phyloP scores from a whole-genome alignment of 64 coral and sea anemone species.

The Anthopleura sola region DNA sequence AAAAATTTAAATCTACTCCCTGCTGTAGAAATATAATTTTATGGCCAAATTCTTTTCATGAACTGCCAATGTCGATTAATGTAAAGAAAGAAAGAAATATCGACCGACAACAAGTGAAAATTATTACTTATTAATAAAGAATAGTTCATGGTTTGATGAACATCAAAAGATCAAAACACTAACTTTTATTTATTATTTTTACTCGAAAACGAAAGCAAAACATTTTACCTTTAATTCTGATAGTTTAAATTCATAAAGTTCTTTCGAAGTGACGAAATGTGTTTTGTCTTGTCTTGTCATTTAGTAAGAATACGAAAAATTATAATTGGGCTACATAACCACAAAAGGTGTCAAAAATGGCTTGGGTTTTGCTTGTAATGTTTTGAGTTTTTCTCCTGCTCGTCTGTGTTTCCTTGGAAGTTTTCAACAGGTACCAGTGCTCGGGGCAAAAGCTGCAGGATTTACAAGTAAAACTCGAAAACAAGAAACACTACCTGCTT shows the following conservation, averaged over 20 bases:
- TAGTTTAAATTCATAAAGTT: neutral
- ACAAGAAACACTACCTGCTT: neutral
- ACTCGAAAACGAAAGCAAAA: neutral
- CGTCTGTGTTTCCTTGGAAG: neutral
- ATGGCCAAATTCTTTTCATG: neutral
- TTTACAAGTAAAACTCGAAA: neutral
- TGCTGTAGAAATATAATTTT: neutral
- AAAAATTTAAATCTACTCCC: neutral
- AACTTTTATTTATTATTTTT: neutral
- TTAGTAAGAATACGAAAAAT: neutral
- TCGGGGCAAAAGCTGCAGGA: neutral
- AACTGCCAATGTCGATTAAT: neutral
- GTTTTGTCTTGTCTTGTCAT: neutral
- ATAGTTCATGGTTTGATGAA: constrained; percentile 1
- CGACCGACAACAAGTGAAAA: neutral
- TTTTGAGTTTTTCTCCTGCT: neutral
- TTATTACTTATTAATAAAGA: constrained; percentile 1
- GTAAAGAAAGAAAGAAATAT: neutral
- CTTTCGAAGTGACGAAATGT: neutral
- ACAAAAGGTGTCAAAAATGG: neutral
- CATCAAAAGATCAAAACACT: constrained; percentile 6
- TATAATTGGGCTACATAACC: neutral
- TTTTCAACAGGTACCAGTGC: constrained; percentile 5
- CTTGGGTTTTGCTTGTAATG: neutral
- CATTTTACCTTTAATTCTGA: neutral